phyloP scores from a whole-genome alignment of 2,888 invertebrate species.

The Meghimatium bilineatum region DNA sequence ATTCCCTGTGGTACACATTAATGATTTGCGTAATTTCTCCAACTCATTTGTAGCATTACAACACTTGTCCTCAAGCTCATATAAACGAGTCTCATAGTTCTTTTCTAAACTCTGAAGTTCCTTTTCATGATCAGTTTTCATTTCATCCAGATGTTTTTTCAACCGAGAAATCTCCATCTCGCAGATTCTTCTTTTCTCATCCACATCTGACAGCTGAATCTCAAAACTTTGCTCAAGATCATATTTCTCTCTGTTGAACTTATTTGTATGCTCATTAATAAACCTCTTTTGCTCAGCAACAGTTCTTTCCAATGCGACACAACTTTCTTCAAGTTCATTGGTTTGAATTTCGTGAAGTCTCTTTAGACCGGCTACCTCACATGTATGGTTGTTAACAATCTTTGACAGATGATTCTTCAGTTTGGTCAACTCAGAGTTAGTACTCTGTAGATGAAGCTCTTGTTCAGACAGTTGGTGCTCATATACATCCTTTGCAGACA shows the following conservation, averaged over 20 bases:
- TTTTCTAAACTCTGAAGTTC: constrained; percentile 49
- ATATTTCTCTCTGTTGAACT: constrained; percentile 47
- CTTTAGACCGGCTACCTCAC: constrained; percentile 50
- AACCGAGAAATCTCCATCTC: constrained; percentile 51
- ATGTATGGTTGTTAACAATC: constrained; percentile 43
- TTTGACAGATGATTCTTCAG: constrained; percentile 51
- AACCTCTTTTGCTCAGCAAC: constrained; percentile 44
- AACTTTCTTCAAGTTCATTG: constrained; percentile 51
- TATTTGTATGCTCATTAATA: constrained; percentile 41
- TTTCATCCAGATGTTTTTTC: constrained; percentile 55
- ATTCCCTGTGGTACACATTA: constrained; percentile 44
- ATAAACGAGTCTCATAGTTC: constrained; percentile 49
- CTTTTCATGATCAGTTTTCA: constrained; percentile 51
- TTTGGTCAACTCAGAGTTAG: constrained; percentile 42
- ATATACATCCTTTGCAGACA: constrained; percentile 44
- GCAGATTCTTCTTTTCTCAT: constrained; percentile 49
- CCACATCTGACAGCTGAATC: constrained; percentile 53
- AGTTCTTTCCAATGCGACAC: constrained; percentile 48
- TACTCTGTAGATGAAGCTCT: constrained; percentile 47
- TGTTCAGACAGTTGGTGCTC: constrained; percentile 52
- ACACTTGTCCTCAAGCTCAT: constrained; percentile 55
- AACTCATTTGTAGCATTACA: constrained; percentile 46
- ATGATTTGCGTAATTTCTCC: constrained; percentile 45
- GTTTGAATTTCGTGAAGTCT: constrained; percentile 52
- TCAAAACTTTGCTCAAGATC: constrained; percentile 52